Conservation (phyloP, 2,888 invertebrate species). For the Microctonus aethiopoides region DNA sequence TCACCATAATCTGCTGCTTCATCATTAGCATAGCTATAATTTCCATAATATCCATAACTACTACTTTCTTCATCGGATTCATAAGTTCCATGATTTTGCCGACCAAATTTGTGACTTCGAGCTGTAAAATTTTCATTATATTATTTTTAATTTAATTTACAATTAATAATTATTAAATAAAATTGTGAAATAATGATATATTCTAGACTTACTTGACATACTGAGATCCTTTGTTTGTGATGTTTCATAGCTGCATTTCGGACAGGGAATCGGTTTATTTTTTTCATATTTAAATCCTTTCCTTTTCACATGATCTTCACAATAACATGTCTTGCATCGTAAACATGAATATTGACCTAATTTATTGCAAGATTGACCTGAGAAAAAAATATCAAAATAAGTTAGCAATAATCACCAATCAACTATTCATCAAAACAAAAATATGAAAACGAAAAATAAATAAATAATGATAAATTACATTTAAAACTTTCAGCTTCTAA, state of each 20-base stretch:
- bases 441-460: no score
- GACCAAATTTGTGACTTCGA: slow-evolving; percentile 88
- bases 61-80: slow-evolving; percentile 76
- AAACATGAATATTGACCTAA: slow-evolving; percentile 95
- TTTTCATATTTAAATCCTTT: slow-evolving; percentile 91
- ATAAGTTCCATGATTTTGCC: slow-evolving; percentile 77
- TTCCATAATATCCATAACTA: slow-evolving; percentile 68
- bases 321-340: slow-evolving; percentile 95
- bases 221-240: slow-evolving; percentile 92
- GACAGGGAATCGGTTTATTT: slow-evolving; percentile 88
- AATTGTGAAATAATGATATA: neutral
- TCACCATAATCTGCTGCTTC: slow-evolving; percentile 41
- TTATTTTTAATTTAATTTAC: slow-evolving; percentile 12
- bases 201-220: slow-evolving; percentile 85
- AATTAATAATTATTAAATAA: slow-evolving; percentile 16
- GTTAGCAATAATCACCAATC: no score
- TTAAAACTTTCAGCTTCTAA: slow-evolving; percentile 95
- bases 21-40: slow-evolving; percentile 31
- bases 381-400: slow-evolving; percentile 26
- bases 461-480: no score
- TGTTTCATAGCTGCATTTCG: slow-evolving; percentile 94
- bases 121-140: slow-evolving; percentile 68
- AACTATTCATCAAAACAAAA: no score
- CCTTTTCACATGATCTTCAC: slow-evolving; percentile 94
- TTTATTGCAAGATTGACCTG: slow-evolving; percentile 94